Conservation (phyloP, 2,113 vertebrate species). For the Plecotus auritus region DNA sequence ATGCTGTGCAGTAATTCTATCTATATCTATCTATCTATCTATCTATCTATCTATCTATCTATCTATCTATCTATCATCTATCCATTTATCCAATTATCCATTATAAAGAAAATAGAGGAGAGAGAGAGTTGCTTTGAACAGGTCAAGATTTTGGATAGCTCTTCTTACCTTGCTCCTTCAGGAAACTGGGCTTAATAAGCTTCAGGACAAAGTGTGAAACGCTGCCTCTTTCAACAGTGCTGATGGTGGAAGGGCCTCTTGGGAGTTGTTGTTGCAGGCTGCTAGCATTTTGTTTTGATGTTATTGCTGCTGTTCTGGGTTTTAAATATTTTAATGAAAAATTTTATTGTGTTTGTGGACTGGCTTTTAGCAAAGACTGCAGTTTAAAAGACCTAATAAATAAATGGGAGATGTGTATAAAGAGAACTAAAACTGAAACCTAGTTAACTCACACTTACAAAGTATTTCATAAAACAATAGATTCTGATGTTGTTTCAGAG, state of each 20-base stretch:
- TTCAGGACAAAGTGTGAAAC: neutral
- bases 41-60: neutral
- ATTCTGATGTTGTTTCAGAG: neutral
- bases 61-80: neutral
- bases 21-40: neutral
- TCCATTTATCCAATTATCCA: neutral
- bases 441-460: neutral
- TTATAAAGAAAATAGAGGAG: neutral
- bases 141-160: neutral
- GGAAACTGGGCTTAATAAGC: neutral
- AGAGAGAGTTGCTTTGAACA: neutral
- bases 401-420: constrained; percentile 13
- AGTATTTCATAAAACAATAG: neutral
- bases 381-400: constrained; percentile 54
- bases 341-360: constrained; percentile 67
- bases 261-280: constrained; percentile 43
- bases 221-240: constrained; percentile 7
- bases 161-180: neutral
- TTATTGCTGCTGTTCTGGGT: constrained; percentile 58
- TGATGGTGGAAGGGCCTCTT: neutral
- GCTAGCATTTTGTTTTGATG: constrained; percentile 46
- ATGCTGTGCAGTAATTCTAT: neutral
- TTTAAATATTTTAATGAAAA: constrained; percentile 74
- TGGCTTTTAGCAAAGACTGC: constrained; percentile 55
- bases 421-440: constrained; percentile 44